phyloP scores from a whole-genome alignment of 2,113 vertebrate species.

The Suricata suricatta region DNA sequence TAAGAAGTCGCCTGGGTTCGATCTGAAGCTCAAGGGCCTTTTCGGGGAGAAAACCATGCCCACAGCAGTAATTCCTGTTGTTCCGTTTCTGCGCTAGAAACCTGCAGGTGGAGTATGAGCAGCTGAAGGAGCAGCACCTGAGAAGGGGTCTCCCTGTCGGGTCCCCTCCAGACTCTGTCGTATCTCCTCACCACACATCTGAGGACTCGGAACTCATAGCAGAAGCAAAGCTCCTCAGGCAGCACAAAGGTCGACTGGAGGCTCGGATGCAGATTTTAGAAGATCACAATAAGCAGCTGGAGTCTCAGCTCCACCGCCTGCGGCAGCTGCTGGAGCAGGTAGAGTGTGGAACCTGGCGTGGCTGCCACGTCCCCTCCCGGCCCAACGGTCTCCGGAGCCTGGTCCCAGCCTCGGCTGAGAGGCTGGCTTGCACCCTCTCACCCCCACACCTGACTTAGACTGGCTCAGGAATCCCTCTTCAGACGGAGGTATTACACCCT shows the following conservation, averaged over 20 bases:
- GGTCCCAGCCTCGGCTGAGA: not conserved
- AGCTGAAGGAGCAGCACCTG: conserved; percentile 93
- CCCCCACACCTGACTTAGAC: not conserved
- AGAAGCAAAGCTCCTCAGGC: conserved; percentile 93
- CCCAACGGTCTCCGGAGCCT: accelerated
- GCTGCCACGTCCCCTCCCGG: accelerated
- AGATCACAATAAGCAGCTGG: conserved; percentile 98
- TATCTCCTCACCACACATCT: conserved; percentile 85
- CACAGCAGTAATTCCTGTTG: not conserved
- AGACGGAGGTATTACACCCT: not conserved
- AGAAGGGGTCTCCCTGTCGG: conserved; percentile 85
- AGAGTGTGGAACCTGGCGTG: accelerated
- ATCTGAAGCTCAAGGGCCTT: not conserved
- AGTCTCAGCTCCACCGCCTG: conserved; percentile 96
- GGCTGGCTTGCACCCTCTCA: not conserved
- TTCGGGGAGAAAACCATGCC: not conserved
- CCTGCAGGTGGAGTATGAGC: conserved; percentile 94
- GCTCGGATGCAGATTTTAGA: conserved; percentile 98
- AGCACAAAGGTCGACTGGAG: conserved; percentile 97
- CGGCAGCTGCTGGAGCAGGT: conserved; percentile 98
- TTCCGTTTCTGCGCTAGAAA: conserved; percentile 81
- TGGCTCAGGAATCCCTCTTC: not conserved
- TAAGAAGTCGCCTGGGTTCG: not conserved
- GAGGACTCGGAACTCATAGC: conserved; percentile 92
- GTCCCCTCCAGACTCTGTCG: conserved; percentile 85